phyloP scores from a whole-genome alignment of 2,888 invertebrate species.

The Kryphioiulus occultus region DNA sequence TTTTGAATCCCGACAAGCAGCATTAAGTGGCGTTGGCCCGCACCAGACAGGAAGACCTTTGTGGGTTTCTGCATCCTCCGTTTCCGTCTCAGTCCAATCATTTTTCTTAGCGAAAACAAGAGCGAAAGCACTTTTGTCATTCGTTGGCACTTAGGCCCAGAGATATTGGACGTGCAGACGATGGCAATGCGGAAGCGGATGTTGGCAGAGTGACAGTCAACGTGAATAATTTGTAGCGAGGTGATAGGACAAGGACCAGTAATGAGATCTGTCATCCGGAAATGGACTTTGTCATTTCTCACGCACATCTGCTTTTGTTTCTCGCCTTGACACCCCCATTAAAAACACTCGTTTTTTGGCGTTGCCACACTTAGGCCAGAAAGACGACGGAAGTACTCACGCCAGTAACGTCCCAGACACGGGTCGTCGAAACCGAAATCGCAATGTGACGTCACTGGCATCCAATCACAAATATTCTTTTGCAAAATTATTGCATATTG shows the following conservation, averaged over 20 bases:
- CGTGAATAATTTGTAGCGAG: slow-evolving; percentile 38
- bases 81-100: slow-evolving; percentile 1
- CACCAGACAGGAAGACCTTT: slow-evolving; percentile 3
- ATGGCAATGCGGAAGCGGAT: slow-evolving; percentile 32
- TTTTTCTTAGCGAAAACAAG: not conserved
- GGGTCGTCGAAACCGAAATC: too few species aligned
- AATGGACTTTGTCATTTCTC: slow-evolving; percentile 40
- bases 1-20: not conserved
- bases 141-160: slow-evolving; percentile 21
- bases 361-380: not conserved
- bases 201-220: slow-evolving; percentile 10
- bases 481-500: too few species aligned
- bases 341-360: not conserved
- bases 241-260: slow-evolving; percentile 36
- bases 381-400: not conserved
- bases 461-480: too few species aligned
- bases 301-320: not conserved
- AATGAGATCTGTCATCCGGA: slow-evolving; percentile 33
- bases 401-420: too few species aligned
- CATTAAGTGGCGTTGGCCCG: not conserved
- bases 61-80: not conserved
- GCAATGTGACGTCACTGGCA: too few species aligned
- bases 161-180: not conserved
- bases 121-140: not conserved
- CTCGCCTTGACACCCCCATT: not conserved